Evolutionary conservation across 2,888 invertebrate genomes (phyloP).

Genomic region (Caenorhabditis sp.): DNA sequence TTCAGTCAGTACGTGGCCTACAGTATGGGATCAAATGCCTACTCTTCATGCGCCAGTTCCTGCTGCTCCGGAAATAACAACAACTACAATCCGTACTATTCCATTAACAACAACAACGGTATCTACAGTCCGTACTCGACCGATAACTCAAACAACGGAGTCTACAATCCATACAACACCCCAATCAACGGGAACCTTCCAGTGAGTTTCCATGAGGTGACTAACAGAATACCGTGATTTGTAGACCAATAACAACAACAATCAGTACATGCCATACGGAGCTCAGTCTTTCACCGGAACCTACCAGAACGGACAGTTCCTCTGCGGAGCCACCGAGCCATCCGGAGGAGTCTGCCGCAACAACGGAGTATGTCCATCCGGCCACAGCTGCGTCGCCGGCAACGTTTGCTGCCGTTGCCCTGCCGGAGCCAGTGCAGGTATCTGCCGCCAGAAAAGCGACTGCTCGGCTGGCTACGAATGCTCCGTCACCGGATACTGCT

Average conservation of each 20-base stretch:
- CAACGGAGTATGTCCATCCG: conserved; percentile 66
- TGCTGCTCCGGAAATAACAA: conserved; percentile 65
- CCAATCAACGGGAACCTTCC: conserved; percentile 28
- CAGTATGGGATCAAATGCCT: conserved; percentile 62
- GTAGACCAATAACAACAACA: conserved; percentile 30
- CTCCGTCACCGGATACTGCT: conserved; percentile 54
- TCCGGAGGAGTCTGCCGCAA: conserved; percentile 61
- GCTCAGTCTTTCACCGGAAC: conserved; percentile 54
- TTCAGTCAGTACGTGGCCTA: conserved; percentile 73
- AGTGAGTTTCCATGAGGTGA: background rate
- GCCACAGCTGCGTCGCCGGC: conserved; percentile 65
- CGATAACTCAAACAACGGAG: conserved; percentile 1
- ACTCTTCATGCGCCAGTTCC: conserved; percentile 71
- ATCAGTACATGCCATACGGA: conserved; percentile 45
- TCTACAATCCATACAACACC: conserved; percentile 38
- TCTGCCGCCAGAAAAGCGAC: conserved; percentile 43
- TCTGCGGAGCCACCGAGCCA: conserved; percentile 63
- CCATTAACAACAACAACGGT: conserved; percentile 10
- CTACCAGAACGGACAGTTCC: conserved; percentile 52
- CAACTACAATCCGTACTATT: conserved; percentile 58
- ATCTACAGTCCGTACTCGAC: conserved; percentile 26
- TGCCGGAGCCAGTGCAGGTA: conserved; percentile 66
- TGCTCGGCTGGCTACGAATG: conserved; percentile 65
- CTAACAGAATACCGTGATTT: background rate
- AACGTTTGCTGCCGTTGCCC: conserved; percentile 70